These are phyloP conservation scores for Morinoia aosen DNA, from an alignment of 2,888 invertebrate genomes.

Conservation along the genomic window DNA sequence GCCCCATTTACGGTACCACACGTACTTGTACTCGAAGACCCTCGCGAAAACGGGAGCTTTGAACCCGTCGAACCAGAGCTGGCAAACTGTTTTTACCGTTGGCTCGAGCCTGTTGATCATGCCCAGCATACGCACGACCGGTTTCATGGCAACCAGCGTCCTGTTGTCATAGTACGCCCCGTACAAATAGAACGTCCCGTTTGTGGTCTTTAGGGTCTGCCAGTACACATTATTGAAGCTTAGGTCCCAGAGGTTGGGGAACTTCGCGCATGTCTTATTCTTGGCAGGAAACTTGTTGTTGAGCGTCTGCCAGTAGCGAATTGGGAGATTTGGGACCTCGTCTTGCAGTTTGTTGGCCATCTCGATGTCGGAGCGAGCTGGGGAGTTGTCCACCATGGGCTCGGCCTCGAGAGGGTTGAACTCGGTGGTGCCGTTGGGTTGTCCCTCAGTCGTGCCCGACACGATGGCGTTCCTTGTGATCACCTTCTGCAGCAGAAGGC, in stretches of 20 bases:
- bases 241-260: constrained; percentile 89
- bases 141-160: constrained; percentile 79
- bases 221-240: constrained; percentile 95
- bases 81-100: constrained; percentile 85
- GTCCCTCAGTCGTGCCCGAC: constrained; percentile 59
- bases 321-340: constrained; percentile 85
- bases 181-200: constrained; percentile 91
- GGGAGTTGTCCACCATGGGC: constrained; percentile 77
- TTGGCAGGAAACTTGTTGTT: constrained; percentile 81
- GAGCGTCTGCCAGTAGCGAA: constrained; percentile 87
- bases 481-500: constrained; percentile 66
- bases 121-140: constrained; percentile 85
- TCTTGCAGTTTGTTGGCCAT: constrained; percentile 76
- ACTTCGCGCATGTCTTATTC: constrained; percentile 84
- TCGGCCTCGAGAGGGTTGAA: constrained; percentile 72
- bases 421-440: constrained; percentile 64
- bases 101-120: constrained; percentile 94
- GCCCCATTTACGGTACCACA: constrained; percentile 95
- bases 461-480: constrained; percentile 59
- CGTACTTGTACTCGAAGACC: constrained; percentile 91
- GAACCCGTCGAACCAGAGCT: constrained; percentile 89
- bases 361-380: constrained; percentile 78
- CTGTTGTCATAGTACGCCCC: constrained; percentile 91
- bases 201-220: constrained; percentile 86
- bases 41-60: constrained; percentile 82